A percentile compares a stretch with the other conserved stretches of the same genome.
These are phyloP conservation scores for Crotalus tigris DNA, from an alignment of 2,113 vertebrate species.

Conservation along the genomic window DNA sequence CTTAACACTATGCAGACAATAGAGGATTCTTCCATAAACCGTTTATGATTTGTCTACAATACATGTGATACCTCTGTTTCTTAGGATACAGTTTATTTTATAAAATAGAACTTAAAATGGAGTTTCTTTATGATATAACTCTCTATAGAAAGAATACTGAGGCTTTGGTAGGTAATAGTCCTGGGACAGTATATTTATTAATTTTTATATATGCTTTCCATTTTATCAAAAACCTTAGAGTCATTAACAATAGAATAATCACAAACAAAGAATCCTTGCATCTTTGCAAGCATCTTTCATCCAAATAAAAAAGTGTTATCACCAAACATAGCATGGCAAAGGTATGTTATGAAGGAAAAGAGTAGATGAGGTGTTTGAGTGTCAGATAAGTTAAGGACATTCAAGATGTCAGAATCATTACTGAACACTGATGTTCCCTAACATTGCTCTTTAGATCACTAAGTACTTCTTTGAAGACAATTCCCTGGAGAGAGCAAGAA, in stretches of 20 bases:
- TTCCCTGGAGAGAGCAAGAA: neutral
- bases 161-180: neutral
- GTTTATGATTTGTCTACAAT: neutral
- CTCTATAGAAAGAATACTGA: neutral
- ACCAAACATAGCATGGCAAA: neutral
- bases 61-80: neutral
- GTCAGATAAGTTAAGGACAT: neutral
- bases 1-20: neutral
- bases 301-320: neutral
- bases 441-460: neutral
- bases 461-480: neutral
- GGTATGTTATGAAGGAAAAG: neutral
- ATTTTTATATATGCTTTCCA: neutral
- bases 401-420: neutral
- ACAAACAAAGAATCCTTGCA: neutral
- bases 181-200: neutral
- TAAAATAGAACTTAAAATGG: neutral
- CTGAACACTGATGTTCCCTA: neutral
- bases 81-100: neutral
- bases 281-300: neutral
- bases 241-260: neutral
- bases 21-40: neutral
- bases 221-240: neutral
- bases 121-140: neutral
- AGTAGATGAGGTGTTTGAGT: neutral